phyloP scores from a whole-genome alignment of 1,140 invertebrate genomes.

The Leptinotarsa texana region DNA sequence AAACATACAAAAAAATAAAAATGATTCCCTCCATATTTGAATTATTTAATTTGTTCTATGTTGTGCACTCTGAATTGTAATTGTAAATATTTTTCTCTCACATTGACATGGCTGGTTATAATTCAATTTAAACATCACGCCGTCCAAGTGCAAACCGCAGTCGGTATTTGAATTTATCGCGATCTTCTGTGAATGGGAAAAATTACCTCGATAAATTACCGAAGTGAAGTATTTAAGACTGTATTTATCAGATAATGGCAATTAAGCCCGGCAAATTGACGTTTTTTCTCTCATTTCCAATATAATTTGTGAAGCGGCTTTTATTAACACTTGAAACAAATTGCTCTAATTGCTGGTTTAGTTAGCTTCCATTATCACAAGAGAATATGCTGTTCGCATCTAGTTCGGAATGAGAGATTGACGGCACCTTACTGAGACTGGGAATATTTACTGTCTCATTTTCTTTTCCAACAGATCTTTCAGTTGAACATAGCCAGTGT shows the following conservation, averaged over 20 bases:
- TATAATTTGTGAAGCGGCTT: constrained; percentile 34
- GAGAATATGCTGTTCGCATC: constrained; percentile 5
- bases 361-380: constrained; percentile 8
- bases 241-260: constrained; percentile 33
- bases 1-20: too few species aligned
- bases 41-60: too few species aligned
- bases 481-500: too few species aligned
- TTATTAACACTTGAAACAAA: constrained; percentile 36
- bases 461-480: too few species aligned
- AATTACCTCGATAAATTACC: constrained; percentile 25
- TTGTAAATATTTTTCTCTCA: too few species aligned
- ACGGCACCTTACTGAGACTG: background rate
- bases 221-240: constrained; percentile 23
- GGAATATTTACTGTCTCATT: too few species aligned
- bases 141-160: background rate
- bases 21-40: too few species aligned
- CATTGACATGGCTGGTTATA: background rate
- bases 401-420: background rate
- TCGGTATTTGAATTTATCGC: constrained; percentile 17
- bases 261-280: constrained; percentile 33
- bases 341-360: constrained; percentile 25
- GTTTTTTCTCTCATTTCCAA: constrained; percentile 33
- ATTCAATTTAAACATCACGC: background rate
- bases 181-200: constrained; percentile 9
- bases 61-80: too few species aligned